Evolutionary conservation across 2,797 vertebrate species (phyloP).

Genomic region (Lagorchestes hirsutus): DNA sequence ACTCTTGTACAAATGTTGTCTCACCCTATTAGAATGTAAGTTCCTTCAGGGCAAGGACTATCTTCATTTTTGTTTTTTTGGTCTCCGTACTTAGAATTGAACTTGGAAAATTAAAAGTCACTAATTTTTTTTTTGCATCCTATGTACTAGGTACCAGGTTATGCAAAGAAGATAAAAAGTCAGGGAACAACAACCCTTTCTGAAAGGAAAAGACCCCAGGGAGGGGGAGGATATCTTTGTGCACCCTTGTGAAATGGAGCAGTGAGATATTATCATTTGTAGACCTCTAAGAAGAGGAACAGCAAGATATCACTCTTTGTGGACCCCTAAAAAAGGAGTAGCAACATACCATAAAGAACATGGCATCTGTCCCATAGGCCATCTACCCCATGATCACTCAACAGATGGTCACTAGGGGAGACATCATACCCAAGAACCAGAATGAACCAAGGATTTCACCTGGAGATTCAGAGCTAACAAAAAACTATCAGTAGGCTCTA

Average conservation of each 20-base stretch:
- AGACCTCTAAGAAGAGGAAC: too few relatives aligned
- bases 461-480: background rate
- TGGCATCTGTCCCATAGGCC: background rate
- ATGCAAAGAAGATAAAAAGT: background rate
- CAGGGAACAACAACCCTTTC: background rate
- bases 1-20: background rate
- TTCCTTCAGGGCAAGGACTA: background rate
- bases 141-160: background rate
- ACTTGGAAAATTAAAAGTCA: background rate
- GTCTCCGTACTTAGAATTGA: background rate
- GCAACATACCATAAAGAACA: background rate
- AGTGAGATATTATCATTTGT: too few relatives aligned
- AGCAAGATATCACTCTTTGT: background rate
- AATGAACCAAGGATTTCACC: background rate
- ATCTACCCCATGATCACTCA: background rate
- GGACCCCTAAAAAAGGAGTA: background rate
- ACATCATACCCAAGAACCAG: background rate
- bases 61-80: background rate
- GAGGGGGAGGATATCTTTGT: background rate
- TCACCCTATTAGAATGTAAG: background rate
- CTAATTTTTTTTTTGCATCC: background rate
- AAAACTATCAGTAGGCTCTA: background rate
- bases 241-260: background rate
- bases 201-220: background rate
- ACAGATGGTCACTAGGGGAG: background rate